Evolutionary conservation across 92 coral and sea anemone species (phyloP).

Genomic region (Pocillopora grandis): DNA sequence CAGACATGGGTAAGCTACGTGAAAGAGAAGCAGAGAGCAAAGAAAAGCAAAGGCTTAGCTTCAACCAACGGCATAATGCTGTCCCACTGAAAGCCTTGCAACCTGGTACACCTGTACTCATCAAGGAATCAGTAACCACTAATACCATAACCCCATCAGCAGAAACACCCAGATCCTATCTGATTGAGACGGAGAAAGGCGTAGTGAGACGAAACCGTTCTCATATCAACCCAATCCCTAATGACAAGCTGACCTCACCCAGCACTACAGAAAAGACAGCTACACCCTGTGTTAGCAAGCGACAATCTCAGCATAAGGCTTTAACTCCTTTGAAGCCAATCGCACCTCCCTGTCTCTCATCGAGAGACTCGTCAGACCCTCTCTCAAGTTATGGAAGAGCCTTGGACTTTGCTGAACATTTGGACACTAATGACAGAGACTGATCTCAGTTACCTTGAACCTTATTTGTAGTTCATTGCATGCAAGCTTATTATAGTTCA

Average conservation of each 20-base stretch:
- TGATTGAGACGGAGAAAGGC: background rate
- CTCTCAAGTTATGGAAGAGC: constrained; percentile 38
- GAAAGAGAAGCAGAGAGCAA: constrained; percentile 42
- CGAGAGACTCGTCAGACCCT: constrained; percentile 40
- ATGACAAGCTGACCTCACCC: too few relatives aligned
- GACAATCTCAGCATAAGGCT: too few relatives aligned
- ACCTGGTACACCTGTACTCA: constrained; percentile 29
- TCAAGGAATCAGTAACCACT: constrained; percentile 32
- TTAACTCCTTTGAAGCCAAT: constrained; percentile 20
- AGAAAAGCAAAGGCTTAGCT: constrained; percentile 32
- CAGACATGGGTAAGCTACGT: constrained; percentile 22
- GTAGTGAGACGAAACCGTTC: too few relatives aligned
- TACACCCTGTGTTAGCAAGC: too few relatives aligned
- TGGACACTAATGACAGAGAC: background rate
- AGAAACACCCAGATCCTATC: constrained; percentile 34
- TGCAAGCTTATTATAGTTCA: too few relatives aligned
- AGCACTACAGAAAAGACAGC: too few relatives aligned
- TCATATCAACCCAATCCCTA: too few relatives aligned
- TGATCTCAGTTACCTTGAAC: too few relatives aligned
- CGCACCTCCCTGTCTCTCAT: constrained; percentile 32
- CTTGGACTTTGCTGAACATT: constrained; percentile 33
- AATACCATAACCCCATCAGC: constrained; percentile 20
- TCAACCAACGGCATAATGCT: constrained; percentile 32
- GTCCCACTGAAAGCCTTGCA: constrained; percentile 14
- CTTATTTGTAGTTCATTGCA: too few relatives aligned